phyloP scores from a whole-genome alignment of 1,140 invertebrate species.

The Pogonognathellus flavescens region DNA sequence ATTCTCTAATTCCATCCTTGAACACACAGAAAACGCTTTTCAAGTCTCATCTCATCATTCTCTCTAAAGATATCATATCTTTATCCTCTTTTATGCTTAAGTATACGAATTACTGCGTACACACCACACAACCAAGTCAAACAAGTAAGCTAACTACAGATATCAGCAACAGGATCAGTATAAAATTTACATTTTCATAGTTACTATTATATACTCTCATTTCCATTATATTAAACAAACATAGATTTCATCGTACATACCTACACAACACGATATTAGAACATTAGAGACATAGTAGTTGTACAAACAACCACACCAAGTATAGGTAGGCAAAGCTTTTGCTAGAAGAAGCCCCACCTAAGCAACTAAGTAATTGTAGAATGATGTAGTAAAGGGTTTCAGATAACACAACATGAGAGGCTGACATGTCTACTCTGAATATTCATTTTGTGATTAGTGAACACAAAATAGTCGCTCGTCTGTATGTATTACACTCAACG shows the following conservation, averaged over 20 bases:
- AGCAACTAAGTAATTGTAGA: neutral
- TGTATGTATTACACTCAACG: too few species aligned
- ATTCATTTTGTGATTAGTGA: too few species aligned
- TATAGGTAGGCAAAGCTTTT: neutral
- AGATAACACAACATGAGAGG: too few species aligned
- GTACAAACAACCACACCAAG: neutral
- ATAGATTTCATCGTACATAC: neutral
- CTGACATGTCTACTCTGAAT: too few species aligned
- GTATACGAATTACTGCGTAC: constrained; percentile 22
- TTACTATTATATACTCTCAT: constrained; percentile 41
- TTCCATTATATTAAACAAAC: constrained; percentile 35
- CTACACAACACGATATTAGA: neutral
- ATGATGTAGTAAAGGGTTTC: too few species aligned
- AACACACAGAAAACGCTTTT: constrained; percentile 29
- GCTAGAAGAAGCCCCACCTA: neutral
- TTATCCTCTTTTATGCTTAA: constrained; percentile 31
- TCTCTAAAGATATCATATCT: constrained; percentile 1
- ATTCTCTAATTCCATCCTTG: constrained; percentile 34
- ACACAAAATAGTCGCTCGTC: too few species aligned
- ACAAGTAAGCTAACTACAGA: constrained; percentile 1
- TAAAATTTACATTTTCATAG: constrained; percentile 49
- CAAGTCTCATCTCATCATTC: constrained; percentile 40
- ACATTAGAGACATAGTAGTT: neutral
- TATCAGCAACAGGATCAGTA: constrained; percentile 38
- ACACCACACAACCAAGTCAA: constrained; percentile 14